Evolutionary conservation across 2,797 vertebrate genomes (phyloP), one percentile per base, ranked within the genome.

Genomic region (Enteromius argenteus): DNA sequence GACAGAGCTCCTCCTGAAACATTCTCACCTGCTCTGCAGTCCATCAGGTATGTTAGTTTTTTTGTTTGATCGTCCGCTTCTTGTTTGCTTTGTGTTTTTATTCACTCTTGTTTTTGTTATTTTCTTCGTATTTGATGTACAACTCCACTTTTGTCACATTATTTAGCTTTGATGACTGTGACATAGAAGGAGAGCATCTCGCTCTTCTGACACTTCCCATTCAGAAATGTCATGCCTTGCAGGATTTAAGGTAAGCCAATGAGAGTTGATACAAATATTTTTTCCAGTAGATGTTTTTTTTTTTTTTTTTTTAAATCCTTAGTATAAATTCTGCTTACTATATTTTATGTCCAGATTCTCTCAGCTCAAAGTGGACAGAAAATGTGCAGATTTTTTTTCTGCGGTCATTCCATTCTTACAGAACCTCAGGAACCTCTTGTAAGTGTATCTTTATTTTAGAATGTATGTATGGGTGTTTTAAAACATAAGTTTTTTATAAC

Each of bases 361-460:
- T 74, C 89, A 93, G 30, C 90, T 95, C 84, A 91, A 78, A 15
- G 90, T 98, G 68, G 93, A 87, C 0, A 8, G 60, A 9, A 82
- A 88, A 11, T 95, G 95, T 82, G 91, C 90, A 64, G 86, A 91
- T 78, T 91, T 92, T 46, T 88, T 98, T 0, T 89, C 87, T 4
- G 87, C 78, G 42, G 56, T 94, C 72, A 91, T 98, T 76, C 89
- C 91, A 0, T 86, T 19, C 8, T 87, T 97, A 67, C 86, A 90
- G 68, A 89, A 91, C n/a, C 93, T 98, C 86, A 94, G 90, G 85
- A 94, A 76, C 5, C 93, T 98, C 89, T 92, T 93, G 97, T 98
- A 42, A 86, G 81, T 85, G 42, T 56, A 42, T 42, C 15, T 60
- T 11, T 60, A 15, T 10, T 44, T n/a, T 72, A 58, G 35, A 39